Evolutionary conservation across 2,888 invertebrate genomes (phyloP), one percentile per base, ranked within the genome.

Genomic region (Mechanitis mazaeus): DNA sequence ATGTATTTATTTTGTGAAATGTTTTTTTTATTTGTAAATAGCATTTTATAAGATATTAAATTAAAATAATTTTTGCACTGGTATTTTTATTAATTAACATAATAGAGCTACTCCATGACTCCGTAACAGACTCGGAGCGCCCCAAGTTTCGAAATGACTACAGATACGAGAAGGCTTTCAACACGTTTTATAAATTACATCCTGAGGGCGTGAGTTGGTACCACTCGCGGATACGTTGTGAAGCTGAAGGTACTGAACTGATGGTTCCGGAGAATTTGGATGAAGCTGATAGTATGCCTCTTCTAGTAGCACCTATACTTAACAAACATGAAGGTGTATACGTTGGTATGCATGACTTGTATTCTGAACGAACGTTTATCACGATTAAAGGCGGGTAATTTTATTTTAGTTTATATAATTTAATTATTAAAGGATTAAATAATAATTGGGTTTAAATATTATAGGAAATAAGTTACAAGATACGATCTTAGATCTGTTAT

Each of bases 121-220:
- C 61, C 42, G 45, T 58, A 56, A 61, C 68, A 77, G 77, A 68
- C 58, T 71, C 75, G 3, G 64, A 71, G 55, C 73, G 81, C 2
- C 79, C 80, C n/a, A 69, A 73, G 11, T 81, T 73, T 63, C 76
- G 80, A 28, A 64, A 68, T 7, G 80, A 81, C 71, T 81, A 78
- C 63, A 71, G 74, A 60, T 80, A 75, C 58, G 81, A 82, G 62
- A 78, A 78, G 59, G 76, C 77, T 1, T 82, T 79, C 68, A 65
- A 75, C 53, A 68, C 75, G 3, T 81, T 79, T 66, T 82, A 80
- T 68, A 81, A 81, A 59, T 64, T 81, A 33, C 81, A 81, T 65
- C 56, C 68, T 0, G 58, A 71, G 0, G 74, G 76, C 0, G 68
- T 72, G 3, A 66, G 61, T 31, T 80, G 80, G 81, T 38, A 63